A percentile compares a stretch with the other conserved stretches of the same genome.
Conservation (phyloP, 2,113 vertebrate species). For the Budorcas taxicolor region DNA sequence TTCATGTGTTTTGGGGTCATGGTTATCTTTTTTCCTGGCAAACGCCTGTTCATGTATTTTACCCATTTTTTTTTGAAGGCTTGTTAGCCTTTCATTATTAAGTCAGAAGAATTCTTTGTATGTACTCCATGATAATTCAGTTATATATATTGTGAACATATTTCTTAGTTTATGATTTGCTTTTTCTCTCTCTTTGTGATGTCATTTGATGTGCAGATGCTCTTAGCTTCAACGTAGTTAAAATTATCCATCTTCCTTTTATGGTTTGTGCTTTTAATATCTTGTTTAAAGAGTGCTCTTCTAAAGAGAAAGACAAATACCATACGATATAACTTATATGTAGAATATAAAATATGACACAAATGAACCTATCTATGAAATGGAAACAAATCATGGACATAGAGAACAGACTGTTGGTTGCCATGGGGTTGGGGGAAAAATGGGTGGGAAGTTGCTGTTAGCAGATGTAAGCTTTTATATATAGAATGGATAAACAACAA, state of each 20-base stretch:
- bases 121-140: not conserved
- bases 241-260: not conserved
- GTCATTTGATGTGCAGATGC: not conserved
- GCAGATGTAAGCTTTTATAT: not conserved
- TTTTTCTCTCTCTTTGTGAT: not conserved
- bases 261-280: not conserved
- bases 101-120: not conserved
- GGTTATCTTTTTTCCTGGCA: not conserved
- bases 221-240: not conserved
- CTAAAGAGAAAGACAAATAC: not conserved
- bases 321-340: not conserved
- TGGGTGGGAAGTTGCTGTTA: not conserved
- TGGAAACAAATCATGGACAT: not conserved
- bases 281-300: not conserved
- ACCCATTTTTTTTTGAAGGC: rapidly evolving
- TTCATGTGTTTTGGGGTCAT: not conserved
- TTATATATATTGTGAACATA: not conserved
- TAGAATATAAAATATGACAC: not conserved
- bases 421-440: not conserved
- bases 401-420: not conserved
- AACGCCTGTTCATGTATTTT: not conserved
- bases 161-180: not conserved
- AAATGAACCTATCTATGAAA: not conserved
- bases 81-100: not conserved
- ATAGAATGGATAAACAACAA: not conserved